Base-by-base conservation (phyloP, 2,113 vertebrate species). In the Forbesichthys agassizii region DNA sequence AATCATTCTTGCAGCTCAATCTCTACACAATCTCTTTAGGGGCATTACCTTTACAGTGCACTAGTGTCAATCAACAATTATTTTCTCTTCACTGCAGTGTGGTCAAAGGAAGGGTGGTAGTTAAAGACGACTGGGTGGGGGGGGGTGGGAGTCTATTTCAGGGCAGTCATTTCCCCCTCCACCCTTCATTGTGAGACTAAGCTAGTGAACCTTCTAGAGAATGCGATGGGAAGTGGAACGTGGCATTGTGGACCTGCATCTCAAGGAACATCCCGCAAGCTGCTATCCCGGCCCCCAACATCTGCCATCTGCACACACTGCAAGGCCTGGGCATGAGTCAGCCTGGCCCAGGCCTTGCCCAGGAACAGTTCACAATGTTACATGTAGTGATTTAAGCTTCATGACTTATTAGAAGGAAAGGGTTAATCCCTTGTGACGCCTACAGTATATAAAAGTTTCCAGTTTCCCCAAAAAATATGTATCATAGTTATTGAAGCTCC, bases 121-220 rank as follows among this genome's bases (percentile, higher is more conserved):
- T 12, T 33, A 57, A 33, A 64, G 11, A 13, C 8, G 12, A 16
- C 3, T 48, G 46, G 4, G 33, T 3, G 57, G 66, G 3, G 18
- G 11, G 1, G 47, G 68, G 83, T 48, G 63, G 18, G 36, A 73
- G 58, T 82, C 76, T 89, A 88, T 90, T 91, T 88, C 69, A 86
- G 79, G 69, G 77, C 18, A 83, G 69, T 84, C 82, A 89, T 56
- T 88, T 81, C 85, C 85, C 66, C 49, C 65, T 16, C 66, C 69
- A 4, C 80, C 64, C 76, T 47, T 84, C 78, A 90, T 90, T 90
- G 88, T 91, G 86, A 69, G 3, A 58, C 48, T 3, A 18, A 81
- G 83, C 81, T 84, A 81, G 79, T 84, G 78, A 88, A 88, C 85
- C 85, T 82, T 77, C 64, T 27, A 61, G 64, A 82, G 74, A 86